Base-by-base conservation (phyloP, 1,140 invertebrate genomes). In the Helicorthomorpha holstii region DNA sequence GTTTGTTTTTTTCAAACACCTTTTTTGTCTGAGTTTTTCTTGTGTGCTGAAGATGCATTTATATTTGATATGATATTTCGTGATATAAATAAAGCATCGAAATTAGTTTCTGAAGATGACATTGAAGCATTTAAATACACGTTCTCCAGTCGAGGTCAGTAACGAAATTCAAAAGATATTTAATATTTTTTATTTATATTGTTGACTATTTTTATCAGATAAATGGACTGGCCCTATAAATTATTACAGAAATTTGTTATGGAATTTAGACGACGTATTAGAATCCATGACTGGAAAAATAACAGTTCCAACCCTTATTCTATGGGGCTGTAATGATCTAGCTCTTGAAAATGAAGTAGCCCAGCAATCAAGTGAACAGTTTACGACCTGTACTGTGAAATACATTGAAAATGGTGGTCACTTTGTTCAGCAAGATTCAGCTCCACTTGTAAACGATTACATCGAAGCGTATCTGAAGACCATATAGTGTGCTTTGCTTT, bases 181-280 rank as follows among this genome's bases (percentile, higher is more conserved):
- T 16, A 34, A 16, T 58, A 10, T 19, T 43, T 24, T 27, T 43
- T 1, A 49, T 43, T 27, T 7, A 52, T 53, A 47, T 57, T n/a
- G n/a, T n/a, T n/a, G n/a, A 51, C 57, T 53, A 56, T 45, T 47
- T 29, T 54, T 71, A 71, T 21, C 59, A 78, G 80, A 78, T 61
- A 80, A 83, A 54, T 79, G 82, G 73, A 81, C 78, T 10, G 78
- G 78, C 16, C 77, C 84, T n/a, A 73, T 88, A 41, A 86, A 87
- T 67, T 86, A 83, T 66, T 85, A 77, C 58, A 66, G 78, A 43
- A 78, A 75, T 53, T 61, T 77, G 19, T 64, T 74, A 19, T 68
- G 69, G 50, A 63, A 63, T 48, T 61, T 69, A 26, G 38, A 56
- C 34, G n/a, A 29, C 58, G 53, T 67, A 69, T n/a, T n/a, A n/a